Evolutionary conservation across 2,113 vertebrate genomes (phyloP), one percentile per base, ranked within the genome.

Genomic region (Chionodraco myersi): DNA sequence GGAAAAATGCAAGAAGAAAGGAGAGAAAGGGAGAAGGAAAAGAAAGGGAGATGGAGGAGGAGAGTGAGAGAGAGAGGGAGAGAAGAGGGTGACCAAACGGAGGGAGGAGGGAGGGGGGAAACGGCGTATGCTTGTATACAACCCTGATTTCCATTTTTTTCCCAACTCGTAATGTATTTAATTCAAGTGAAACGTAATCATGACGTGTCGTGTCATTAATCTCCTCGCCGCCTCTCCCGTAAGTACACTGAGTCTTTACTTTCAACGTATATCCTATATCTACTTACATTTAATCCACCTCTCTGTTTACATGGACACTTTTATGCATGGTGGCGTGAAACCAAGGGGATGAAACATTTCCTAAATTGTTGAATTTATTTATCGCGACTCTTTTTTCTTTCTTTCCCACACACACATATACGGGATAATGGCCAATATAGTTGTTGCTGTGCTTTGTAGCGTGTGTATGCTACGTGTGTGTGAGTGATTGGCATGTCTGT

Each of bases 181-280:
- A 96, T 96, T 96, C 95, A 94, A 94, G 94, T 94, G 93, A 94
- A 95, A 95, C 95, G 95, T 95, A 96, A 96, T 95, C 94, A 96
- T 96, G 95, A 96, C 95, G 95, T 95, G 95, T 95, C 90, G 91
- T 93, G 94, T 94, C 94, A 95, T 95, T 96, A 96, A 96, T 96
- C 95, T 95, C 87, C 92, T 94, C 95, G 94, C 94, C 94, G 93
- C 94, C 94, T 95, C 94, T 94, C 93, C 94, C 93, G 95, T 96
- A 95, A 96, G 95, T 96, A 96, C 95, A 94, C 91, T 88, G 91
- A 94, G 90, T 92, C 93, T 95, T 89, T 93, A 95, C 94, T 95
- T 95, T 95, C 91, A 93, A 86, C 93, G 90, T 92, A 89, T 88
- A 83, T 75, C 75, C 82, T 76, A 76, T 89, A 94, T 94, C 78